These are phyloP conservation scores for Catharus minimus DNA, from an alignment of 2,113 vertebrate species.

Conservation along the genomic window DNA sequence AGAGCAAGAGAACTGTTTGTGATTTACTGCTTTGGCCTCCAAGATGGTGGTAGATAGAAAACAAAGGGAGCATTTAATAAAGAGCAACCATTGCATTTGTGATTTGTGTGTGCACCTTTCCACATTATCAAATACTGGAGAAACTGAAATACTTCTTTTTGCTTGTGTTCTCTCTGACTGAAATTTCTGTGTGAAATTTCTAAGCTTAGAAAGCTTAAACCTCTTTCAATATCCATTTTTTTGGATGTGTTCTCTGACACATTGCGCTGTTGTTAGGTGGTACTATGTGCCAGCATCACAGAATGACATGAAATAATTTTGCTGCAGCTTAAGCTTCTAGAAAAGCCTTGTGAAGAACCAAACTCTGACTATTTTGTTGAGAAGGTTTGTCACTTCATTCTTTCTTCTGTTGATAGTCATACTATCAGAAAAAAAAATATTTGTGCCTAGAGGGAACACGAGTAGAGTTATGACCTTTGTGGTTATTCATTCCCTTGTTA, in stretches of 20 bases:
- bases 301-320: background rate
- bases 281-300: background rate
- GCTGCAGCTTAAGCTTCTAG: background rate
- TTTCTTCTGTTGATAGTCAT: background rate
- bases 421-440: background rate
- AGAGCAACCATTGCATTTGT: background rate
- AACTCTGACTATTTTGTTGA: background rate
- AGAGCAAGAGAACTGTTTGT: background rate
- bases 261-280: background rate
- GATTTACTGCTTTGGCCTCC: background rate
- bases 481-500: background rate
- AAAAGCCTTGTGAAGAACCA: background rate
- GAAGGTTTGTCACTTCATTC: background rate
- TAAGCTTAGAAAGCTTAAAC: background rate
- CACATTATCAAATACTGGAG: background rate
- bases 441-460: background rate
- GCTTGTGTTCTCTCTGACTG: background rate
- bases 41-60: background rate
- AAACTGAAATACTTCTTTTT: background rate
- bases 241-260: background rate
- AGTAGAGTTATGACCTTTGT: background rate
- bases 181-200: background rate
- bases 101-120: background rate
- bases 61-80: background rate
- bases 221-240: background rate